A percentile compares a stretch with the other conserved stretches of the same genome.
These are phyloP conservation scores for Leiothrix lutea DNA, from an alignment of 2,113 vertebrate genomes.

Conservation along the genomic window DNA sequence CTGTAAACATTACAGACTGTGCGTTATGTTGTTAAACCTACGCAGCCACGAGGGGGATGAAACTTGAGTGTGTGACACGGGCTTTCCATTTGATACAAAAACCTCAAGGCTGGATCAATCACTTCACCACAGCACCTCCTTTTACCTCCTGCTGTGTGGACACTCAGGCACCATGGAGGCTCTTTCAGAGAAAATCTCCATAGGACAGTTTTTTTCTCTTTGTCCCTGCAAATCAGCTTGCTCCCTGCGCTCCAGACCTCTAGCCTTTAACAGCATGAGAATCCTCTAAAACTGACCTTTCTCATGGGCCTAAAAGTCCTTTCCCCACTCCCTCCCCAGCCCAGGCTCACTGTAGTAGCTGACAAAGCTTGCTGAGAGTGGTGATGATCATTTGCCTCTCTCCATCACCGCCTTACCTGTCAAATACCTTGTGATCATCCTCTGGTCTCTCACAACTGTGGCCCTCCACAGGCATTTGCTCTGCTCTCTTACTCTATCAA, in stretches of 20 bases:
- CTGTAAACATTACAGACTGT: not conserved
- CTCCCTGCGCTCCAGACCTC: not conserved
- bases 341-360: not conserved
- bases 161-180: not conserved
- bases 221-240: not conserved
- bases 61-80: not conserved
- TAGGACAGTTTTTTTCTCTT: not conserved
- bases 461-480: not conserved
- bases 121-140: not conserved
- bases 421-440: not conserved
- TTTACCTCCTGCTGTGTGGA: not conserved
- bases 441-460: not conserved
- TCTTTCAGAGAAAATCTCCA: not conserved
- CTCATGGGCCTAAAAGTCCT: not conserved
- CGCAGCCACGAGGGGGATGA: not conserved
- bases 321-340: not conserved
- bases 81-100: not conserved
- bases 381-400: not conserved
- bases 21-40: not conserved
- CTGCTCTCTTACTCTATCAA: not conserved
- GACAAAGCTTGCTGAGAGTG: not conserved
- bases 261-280: not conserved
- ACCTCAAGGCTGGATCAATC: not conserved
- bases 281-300: not conserved
- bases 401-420: not conserved